Evolutionary conservation across 2,888 invertebrate genomes (phyloP), one percentile per base, ranked within the genome.

Genomic region (Zygogramma bicolorata): DNA sequence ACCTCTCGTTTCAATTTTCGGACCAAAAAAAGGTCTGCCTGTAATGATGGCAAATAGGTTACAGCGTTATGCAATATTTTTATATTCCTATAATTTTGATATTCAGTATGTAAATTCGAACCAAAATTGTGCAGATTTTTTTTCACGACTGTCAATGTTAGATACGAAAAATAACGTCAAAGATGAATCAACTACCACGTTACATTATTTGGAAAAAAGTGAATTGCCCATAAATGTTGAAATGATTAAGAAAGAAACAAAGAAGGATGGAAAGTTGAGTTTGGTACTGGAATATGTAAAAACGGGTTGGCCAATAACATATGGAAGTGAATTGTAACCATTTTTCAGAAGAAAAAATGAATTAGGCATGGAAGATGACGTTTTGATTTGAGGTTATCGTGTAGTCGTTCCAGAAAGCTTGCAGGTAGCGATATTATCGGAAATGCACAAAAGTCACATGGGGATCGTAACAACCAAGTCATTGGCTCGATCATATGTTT

Each of bases 1-100:
- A 59, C 65, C 66, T 18, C 27, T 75, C 22, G 15, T 77, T 20
- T 65, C 63, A 31, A 38, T 77, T 25, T 63, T 77, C 5, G 40
- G 60, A 15, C 27, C 20, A 3, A 60, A 66, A n/a, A 76, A 76
- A 25, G 38, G 22, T 38, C 8, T 69, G 13, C 53, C 69, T 4
- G 31, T 57, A n/a, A 31, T 58, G 59, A 29, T 31, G 2, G 27
- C 59, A 2, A 29, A 59, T 15, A 59, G 8, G 29, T 59, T 59
- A 25, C 27, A 31, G 34, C 10, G 13, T 6, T 57, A 57, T 57
- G 31, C 29, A 10, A 59, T 59, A 31, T 59, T 59, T 59, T 59
- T 59, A 20, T 59, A 27, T 59, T 0, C 4, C 15, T 59, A 15
- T 27, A 15, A 59, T 29, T 59, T 18, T 15, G 59, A 59, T 3